Evolutionary conservation across 1,140 invertebrate species (phyloP), one percentile per base, ranked within the genome.

Genomic region (Drosophila seguyi): DNA sequence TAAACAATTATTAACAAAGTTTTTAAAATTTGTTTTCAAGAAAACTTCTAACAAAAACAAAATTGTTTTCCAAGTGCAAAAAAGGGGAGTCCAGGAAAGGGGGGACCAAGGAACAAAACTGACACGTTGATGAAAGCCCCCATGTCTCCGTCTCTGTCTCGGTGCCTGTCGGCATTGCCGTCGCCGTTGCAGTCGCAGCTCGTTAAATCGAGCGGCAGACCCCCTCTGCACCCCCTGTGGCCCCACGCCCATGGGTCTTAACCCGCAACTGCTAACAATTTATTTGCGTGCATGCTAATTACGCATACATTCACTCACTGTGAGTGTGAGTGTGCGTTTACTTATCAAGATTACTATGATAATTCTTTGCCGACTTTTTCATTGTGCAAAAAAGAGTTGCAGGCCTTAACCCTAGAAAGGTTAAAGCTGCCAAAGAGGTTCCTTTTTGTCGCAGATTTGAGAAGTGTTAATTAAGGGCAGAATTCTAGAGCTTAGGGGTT

Each of bases 241-340:
- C 31, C 22, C 31, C 45, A 38, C 61, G 45, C 36, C 39, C 61
- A 29, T 52, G 52, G 47, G 38, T 45, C 41, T 67, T 44, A 74
- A 22, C 62, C 74, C 48, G 53, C 79, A 82, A 63, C 50, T 58
- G 75, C 60, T 69, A 83, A 75, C 84, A 83, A 83, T 83, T 79
- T 79, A 79, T 67, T 63, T 62, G 60, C 72, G 67, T 87, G 81
- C 85, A 67, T 87, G 84, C 84, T 87, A 87, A 87, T 87, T 88
- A 87, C 84, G 62, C 84, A 87, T 76, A 83, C 79, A 38, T 34
- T 44, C 63, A 41, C 20, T 53, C 22, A 25, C 22, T 31, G 13
- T 20, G 42, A 52, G 39, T 56, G 27, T 62, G 41, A 58, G 36
- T 57, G 57, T 62, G 55, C 25, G 66, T 82, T 82, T 65, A 80